A percentile compares a stretch with the other conserved stretches of the same genome.
Evolutionary conservation across 2,113 vertebrate species (phyloP).

Genomic region (Microcebus jonahi): DNA sequence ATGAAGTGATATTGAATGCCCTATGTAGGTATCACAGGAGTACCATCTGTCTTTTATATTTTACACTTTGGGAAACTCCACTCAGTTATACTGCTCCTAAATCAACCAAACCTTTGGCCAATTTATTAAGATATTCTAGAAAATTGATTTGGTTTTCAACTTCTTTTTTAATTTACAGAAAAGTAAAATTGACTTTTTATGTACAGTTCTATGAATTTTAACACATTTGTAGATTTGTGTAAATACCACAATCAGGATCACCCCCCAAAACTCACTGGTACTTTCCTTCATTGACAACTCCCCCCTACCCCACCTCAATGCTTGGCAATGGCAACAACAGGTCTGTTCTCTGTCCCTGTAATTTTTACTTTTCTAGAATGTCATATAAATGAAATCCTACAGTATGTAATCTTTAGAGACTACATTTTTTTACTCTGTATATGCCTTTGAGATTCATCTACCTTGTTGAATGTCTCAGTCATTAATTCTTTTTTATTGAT

Average conservation of each 20-base stretch:
- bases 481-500: not conserved
- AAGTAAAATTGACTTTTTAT: not conserved
- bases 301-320: not conserved
- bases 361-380: not conserved
- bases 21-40: no score
- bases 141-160: not conserved
- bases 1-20: not conserved
- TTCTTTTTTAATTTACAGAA: not conserved
- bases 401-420: not conserved
- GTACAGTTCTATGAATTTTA: not conserved
- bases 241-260: not conserved
- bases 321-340: not conserved
- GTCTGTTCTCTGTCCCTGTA: not conserved
- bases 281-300: not conserved
- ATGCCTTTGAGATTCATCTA: not conserved
- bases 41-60: not conserved
- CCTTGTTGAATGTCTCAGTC: not conserved
- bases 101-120: not conserved
- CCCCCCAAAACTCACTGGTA: not conserved
- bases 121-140: not conserved
- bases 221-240: not conserved
- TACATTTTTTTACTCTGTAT: not conserved
- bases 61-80: not conserved
- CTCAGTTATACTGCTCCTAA: not conserved
- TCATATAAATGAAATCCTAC: not conserved